These are phyloP conservation scores for Parotocinclus haroldoi DNA, from an alignment of 2,797 vertebrate species.

Conservation along the genomic window DNA sequence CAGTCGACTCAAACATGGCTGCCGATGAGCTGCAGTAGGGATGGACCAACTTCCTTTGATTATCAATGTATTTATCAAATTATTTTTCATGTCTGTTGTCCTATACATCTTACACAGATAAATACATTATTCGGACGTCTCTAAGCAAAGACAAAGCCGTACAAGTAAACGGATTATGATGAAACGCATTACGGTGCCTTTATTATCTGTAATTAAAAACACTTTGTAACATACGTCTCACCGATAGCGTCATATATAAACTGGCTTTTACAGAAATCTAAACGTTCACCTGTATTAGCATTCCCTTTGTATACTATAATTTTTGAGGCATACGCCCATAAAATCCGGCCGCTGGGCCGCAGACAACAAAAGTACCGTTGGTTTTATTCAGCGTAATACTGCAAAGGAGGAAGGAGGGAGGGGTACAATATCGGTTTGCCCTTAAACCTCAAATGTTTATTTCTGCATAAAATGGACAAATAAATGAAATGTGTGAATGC, in stretches of 20 bases:
- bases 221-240: neutral
- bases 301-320: constrained; percentile 64
- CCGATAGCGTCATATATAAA: neutral
- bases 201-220: neutral
- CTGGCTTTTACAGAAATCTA: too few relatives aligned
- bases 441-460: neutral
- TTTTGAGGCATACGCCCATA: constrained; percentile 75
- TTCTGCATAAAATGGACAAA: too few relatives aligned
- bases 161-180: neutral
- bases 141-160: neutral
- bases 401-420: neutral
- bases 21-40: constrained; percentile 49
- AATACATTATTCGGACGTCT: neutral
- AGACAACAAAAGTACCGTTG: constrained; percentile 25
- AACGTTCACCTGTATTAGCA: neutral
- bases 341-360: constrained; percentile 63
- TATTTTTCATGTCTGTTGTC: neutral
- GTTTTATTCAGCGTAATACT: constrained; percentile 34
- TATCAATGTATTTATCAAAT: constrained; percentile 20
- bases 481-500: too few relatives aligned
- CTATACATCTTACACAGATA: neutral
- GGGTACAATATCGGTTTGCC: neutral
- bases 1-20: constrained; percentile 47
- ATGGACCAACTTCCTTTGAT: constrained; percentile 29
- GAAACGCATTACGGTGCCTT: neutral